Evolutionary conservation across 2,888 invertebrate species (phyloP).

Genomic region (Dryobota labecula): DNA sequence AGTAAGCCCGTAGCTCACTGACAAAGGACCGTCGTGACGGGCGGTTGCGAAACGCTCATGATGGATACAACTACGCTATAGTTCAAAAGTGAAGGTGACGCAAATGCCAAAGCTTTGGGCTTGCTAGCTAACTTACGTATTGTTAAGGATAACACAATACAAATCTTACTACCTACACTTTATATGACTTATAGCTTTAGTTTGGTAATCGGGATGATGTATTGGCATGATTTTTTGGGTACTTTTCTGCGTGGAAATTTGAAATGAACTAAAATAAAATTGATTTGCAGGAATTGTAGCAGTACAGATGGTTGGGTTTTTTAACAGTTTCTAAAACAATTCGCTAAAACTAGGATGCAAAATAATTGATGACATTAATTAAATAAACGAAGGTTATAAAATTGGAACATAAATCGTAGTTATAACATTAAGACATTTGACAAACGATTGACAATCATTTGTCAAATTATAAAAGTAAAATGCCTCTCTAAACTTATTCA

Average conservation of each 20-base stretch:
- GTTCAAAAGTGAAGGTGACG: conserved; percentile 83
- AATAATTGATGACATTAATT: no score
- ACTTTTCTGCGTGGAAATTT: neutral
- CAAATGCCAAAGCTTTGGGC: conserved; percentile 70
- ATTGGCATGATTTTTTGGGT: neutral
- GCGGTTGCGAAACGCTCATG: conserved; percentile 55
- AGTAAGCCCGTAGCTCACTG: conserved; percentile 33
- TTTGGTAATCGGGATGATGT: neutral
- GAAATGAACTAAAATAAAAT: no score
- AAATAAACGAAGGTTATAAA: no score
- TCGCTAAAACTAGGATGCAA: no score
- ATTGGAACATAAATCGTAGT: no score
- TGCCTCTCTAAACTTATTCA: no score
- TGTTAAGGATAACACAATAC: conserved; percentile 35
- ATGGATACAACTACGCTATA: conserved; percentile 63
- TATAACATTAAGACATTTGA: no score
- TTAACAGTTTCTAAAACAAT: no score
- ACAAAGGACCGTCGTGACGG: conserved; percentile 53
- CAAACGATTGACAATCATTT: no score
- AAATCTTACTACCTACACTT: neutral
- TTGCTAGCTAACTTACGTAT: conserved; percentile 27
- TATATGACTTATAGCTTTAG: neutral
- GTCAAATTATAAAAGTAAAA: no score
- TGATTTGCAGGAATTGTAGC: no score
- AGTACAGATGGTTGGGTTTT: no score